Evolutionary conservation across 2,888 invertebrate species (phyloP).

Genomic region (Idaea biselata): DNA sequence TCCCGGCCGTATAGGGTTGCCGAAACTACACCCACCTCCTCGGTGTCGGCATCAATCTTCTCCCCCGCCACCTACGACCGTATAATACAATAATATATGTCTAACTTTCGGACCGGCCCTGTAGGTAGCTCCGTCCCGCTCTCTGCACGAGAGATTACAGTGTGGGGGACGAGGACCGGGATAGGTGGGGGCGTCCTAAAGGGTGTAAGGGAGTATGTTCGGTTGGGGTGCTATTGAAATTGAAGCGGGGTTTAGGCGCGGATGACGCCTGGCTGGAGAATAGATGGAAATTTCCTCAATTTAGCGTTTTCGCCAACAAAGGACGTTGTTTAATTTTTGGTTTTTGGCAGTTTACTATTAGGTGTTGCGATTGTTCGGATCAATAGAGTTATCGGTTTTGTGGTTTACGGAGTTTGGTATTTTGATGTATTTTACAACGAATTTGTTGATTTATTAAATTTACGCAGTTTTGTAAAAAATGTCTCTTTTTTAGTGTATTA

Average conservation of each 20-base stretch:
- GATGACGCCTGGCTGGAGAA: slow-evolving; percentile 80
- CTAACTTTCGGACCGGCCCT: slow-evolving; percentile 80
- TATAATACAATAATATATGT: slow-evolving; percentile 81
- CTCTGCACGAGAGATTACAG: slow-evolving; percentile 29
- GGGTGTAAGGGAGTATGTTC: slow-evolving; percentile 77
- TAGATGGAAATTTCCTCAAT: slow-evolving; percentile 81
- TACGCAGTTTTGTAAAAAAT: neutral
- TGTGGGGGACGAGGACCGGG: slow-evolving; percentile 45
- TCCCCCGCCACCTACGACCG: slow-evolving; percentile 77
- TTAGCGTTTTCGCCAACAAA: slow-evolving; percentile 80
- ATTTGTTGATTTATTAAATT: neutral
- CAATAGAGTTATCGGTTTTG: neutral
- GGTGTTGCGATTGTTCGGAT: slow-evolving; percentile 51
- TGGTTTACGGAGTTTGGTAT: neutral
- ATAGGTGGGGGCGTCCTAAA: slow-evolving; percentile 75
- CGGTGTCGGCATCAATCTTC: slow-evolving; percentile 72
- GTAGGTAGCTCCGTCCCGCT: slow-evolving; percentile 62
- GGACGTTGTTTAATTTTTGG: slow-evolving; percentile 79
- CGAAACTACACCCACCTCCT: slow-evolving; percentile 68
- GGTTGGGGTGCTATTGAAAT: slow-evolving; percentile 80
- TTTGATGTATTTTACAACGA: neutral
- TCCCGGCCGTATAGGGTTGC: slow-evolving; percentile 69
- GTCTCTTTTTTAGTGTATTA: too few species aligned
- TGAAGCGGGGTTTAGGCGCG: slow-evolving; percentile 80
- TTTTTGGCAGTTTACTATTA: slow-evolving; percentile 65